These are phyloP conservation scores for Vidua macroura DNA, from an alignment of 2,113 vertebrate species.

Conservation along the genomic window DNA sequence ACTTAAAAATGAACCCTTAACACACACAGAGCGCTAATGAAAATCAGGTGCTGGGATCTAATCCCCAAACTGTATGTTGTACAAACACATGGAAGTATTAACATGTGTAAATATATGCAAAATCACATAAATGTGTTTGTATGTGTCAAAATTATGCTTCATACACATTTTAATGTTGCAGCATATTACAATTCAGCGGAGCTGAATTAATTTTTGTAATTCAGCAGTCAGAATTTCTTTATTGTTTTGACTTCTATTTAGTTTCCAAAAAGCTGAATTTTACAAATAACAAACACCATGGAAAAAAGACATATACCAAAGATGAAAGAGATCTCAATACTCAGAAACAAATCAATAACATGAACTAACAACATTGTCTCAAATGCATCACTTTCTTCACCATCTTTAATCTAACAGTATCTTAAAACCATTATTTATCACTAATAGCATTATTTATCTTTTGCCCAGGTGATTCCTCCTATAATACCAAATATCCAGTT, in stretches of 20 bases:
- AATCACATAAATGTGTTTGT: not conserved
- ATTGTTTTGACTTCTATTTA: not conserved
- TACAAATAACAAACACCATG: not conserved
- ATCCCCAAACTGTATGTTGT: not conserved
- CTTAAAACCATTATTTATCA: not conserved
- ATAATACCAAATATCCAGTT: not conserved
- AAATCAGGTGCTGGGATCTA: not conserved
- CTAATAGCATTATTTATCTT: not conserved
- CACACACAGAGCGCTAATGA: not conserved
- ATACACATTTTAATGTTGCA: not conserved
- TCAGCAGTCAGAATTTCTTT: not conserved
- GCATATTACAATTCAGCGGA: not conserved
- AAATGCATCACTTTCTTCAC: not conserved
- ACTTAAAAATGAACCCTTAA: not conserved
- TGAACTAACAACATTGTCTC: not conserved
- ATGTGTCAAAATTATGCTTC: not conserved
- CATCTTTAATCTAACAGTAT: not conserved
- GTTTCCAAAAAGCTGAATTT: not conserved
- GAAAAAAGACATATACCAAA: not conserved
- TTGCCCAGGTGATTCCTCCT: not conserved
- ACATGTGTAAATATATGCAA: not conserved
- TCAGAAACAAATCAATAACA: not conserved
- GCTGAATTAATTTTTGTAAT: not conserved
- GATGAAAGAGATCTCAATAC: not conserved
- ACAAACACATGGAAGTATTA: not conserved